These are phyloP conservation scores for Apantesis nais DNA, from an alignment of 2,888 invertebrate genomes.

Conservation along the genomic window DNA sequence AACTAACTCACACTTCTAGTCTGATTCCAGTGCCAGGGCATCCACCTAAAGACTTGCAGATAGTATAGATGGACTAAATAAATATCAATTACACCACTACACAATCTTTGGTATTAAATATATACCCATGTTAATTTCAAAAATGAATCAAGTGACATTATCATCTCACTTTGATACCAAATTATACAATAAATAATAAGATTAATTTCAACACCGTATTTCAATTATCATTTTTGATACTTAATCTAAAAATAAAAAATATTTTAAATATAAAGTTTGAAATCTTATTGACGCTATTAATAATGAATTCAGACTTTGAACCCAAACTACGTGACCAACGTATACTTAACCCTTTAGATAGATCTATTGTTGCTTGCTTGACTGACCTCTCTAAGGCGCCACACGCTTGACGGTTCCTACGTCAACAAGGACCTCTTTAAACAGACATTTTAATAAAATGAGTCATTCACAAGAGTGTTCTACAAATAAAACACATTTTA, in stretches of 20 bases:
- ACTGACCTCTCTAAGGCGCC: neutral
- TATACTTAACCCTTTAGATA: neutral
- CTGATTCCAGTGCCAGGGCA: too few relatives aligned
- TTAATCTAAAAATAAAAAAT: neutral
- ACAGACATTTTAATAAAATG: slow-evolving; percentile 4
- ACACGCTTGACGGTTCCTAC: neutral
- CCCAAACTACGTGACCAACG: neutral
- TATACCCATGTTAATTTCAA: too few relatives aligned
- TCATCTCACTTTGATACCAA: too few relatives aligned
- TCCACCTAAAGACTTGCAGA: too few relatives aligned
- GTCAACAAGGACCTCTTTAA: slow-evolving; percentile 1
- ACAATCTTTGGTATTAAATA: too few relatives aligned
- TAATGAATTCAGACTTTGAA: neutral
- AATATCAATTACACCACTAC: too few relatives aligned
- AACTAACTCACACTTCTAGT: too few relatives aligned
- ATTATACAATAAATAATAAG: too few relatives aligned
- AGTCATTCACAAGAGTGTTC: neutral
- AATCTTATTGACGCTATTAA: neutral
- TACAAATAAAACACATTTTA: neutral
- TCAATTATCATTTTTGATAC: too few relatives aligned
- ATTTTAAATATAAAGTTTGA: neutral
- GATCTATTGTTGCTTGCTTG: neutral
- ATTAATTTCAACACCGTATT: too few relatives aligned
- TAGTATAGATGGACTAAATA: too few relatives aligned
- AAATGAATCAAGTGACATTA: too few relatives aligned